Percentiles rank a stretch among this genome's conserved stretches.
These are phyloP conservation scores for Galeopsomyia nigrocyanea DNA, from an alignment of 2,888 invertebrate species.

Conservation along the genomic window DNA sequence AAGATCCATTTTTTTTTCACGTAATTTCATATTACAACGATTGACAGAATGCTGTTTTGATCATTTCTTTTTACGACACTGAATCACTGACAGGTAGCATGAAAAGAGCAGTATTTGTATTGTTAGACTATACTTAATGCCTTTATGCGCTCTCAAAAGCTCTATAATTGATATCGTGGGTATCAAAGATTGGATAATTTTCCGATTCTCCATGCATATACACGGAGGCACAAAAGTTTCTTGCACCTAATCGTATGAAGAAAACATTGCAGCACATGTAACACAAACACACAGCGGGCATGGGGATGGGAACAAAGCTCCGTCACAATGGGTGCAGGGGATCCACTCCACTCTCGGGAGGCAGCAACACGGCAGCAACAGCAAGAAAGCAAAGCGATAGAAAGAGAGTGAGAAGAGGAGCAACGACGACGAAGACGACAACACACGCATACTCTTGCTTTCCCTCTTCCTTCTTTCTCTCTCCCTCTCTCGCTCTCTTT, in stretches of 20 bases:
- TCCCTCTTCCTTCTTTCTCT: conserved; percentile 28
- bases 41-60: too few relatives aligned
- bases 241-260: too few relatives aligned
- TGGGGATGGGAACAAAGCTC: conserved; percentile 6
- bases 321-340: not conserved
- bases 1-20: too few relatives aligned
- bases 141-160: too few relatives aligned
- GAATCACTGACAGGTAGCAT: too few relatives aligned
- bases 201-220: conserved; percentile 7
- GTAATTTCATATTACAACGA: too few relatives aligned
- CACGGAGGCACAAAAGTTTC: too few relatives aligned
- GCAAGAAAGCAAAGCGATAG: conserved; percentile 4
- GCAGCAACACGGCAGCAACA: conserved; percentile 1
- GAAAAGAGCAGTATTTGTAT: too few relatives aligned
- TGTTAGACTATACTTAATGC: too few relatives aligned
- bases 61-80: too few relatives aligned
- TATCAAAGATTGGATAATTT: not conserved
- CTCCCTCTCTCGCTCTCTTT: conserved; percentile 43
- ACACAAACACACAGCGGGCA: not conserved
- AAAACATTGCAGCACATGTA: too few relatives aligned
- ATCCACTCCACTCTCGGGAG: not conserved
- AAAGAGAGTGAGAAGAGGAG: not conserved
- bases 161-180: too few relatives aligned
- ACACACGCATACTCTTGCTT: conserved; percentile 17
- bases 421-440: conserved; percentile 2